Evolutionary conservation across 2,797 vertebrate genomes (phyloP).

Genomic region (Euthynnus affinis): DNA sequence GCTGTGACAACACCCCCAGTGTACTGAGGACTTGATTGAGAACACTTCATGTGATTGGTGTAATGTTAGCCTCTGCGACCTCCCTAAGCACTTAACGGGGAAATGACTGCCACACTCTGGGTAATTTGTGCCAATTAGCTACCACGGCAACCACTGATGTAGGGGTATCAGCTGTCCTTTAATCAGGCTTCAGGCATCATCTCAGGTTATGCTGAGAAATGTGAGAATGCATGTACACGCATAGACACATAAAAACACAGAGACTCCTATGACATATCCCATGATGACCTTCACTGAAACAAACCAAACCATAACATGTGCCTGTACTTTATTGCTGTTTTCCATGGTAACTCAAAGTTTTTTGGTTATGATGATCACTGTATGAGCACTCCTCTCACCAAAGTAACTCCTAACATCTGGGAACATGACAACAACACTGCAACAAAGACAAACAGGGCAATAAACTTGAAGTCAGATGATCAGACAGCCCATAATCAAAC

Average conservation of each 20-base stretch:
- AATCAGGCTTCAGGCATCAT: constrained; percentile 75
- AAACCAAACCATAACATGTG: background rate
- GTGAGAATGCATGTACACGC: constrained; percentile 59
- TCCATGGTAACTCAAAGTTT: background rate
- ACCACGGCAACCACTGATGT: constrained; percentile 71
- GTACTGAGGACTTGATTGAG: constrained; percentile 71
- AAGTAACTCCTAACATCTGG: background rate
- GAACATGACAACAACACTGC: background rate
- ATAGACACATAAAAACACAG: constrained; percentile 20
- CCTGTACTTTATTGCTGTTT: background rate
- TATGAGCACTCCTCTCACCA: background rate
- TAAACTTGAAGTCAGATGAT: too few relatives aligned
- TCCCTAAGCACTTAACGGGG: constrained; percentile 75
- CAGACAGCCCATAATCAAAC: too few relatives aligned
- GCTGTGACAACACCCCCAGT: constrained; percentile 43
- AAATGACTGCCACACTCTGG: constrained; percentile 78
- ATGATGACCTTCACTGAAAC: constrained; percentile 24
- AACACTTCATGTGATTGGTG: constrained; percentile 63
- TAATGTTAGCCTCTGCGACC: constrained; percentile 69
- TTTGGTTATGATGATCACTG: too few relatives aligned
- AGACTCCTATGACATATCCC: constrained; percentile 3
- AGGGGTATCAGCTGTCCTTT: constrained; percentile 75
- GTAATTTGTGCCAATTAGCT: constrained; percentile 77
- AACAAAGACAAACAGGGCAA: background rate
- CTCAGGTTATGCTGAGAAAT: constrained; percentile 66